These are phyloP conservation scores for Ornithoptera alexandrae DNA, from an alignment of 2,888 invertebrate species.

Conservation along the genomic window DNA sequence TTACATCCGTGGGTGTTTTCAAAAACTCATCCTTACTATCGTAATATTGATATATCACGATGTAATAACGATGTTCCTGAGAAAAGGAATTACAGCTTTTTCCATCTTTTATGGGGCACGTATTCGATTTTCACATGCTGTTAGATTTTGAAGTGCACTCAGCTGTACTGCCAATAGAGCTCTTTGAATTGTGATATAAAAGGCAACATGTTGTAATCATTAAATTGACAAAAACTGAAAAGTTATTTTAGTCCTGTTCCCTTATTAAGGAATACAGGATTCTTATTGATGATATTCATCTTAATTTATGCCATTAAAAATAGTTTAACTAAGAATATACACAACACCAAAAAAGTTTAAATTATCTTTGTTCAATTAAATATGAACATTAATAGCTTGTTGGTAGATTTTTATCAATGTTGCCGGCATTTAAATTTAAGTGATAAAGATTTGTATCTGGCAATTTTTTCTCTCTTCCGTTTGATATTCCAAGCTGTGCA, in stretches of 20 bases:
- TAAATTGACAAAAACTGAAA: not conserved
- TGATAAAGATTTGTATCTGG: too few relatives aligned
- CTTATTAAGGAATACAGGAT: not conserved
- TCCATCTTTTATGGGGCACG: constrained; percentile 4
- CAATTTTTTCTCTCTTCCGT: too few relatives aligned
- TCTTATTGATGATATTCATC: not conserved
- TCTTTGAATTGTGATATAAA: not conserved
- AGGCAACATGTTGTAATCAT: not conserved
- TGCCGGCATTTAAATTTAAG: too few relatives aligned
- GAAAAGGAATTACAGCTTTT: not conserved
- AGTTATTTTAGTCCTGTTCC: not conserved
- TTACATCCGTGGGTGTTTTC: too few relatives aligned
- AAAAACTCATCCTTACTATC: too few relatives aligned
- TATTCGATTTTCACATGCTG: constrained; percentile 15
- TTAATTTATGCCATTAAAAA: not conserved
- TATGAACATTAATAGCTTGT: too few relatives aligned
- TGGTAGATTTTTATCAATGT: too few relatives aligned
- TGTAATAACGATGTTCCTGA: not conserved
- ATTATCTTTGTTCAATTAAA: too few relatives aligned
- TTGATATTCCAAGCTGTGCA: too few relatives aligned
- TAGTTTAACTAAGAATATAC: not conserved
- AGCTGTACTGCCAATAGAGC: not conserved
- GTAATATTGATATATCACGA: not conserved
- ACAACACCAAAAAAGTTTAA: too few relatives aligned
- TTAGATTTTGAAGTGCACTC: constrained; percentile 5